These are phyloP conservation scores for Mactromeris polynyma DNA, from an alignment of 2,888 invertebrate genomes.

Conservation along the genomic window DNA sequence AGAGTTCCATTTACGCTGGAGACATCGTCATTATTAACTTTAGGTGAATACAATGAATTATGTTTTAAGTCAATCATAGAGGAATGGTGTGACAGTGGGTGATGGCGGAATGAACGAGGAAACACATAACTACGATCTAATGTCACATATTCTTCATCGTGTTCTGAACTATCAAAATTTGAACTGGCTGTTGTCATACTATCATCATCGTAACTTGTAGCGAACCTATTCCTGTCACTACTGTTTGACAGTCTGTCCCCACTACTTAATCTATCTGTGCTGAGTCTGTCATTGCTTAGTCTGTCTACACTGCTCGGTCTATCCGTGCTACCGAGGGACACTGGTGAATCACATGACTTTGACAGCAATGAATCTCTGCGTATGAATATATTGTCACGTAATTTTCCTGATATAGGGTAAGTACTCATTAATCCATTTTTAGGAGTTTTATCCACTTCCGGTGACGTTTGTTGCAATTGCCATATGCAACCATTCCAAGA, in stretches of 20 bases:
- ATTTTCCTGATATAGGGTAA: constrained; percentile 54
- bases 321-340: constrained; percentile 60
- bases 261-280: constrained; percentile 53
- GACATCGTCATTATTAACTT: constrained; percentile 63
- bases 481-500: constrained; percentile 76
- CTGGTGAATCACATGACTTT: constrained; percentile 62
- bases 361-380: constrained; percentile 56
- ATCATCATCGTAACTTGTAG: constrained; percentile 65
- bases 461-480: constrained; percentile 62
- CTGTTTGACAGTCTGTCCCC: constrained; percentile 63
- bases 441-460: constrained; percentile 28
- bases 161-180: constrained; percentile 71
- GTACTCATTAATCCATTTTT: constrained; percentile 57
- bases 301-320: constrained; percentile 61
- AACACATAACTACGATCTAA: constrained; percentile 75
- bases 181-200: constrained; percentile 70
- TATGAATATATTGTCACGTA: constrained; percentile 46
- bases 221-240: constrained; percentile 64
- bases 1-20: constrained; percentile 46
- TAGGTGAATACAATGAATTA: constrained; percentile 68
- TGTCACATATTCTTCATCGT: constrained; percentile 76
- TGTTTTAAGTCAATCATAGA: constrained; percentile 75
- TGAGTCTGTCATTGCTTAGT: constrained; percentile 58
- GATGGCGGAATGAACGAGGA: constrained; percentile 51
- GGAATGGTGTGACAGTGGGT: constrained; percentile 67